Conservation (phyloP, 2,113 vertebrate species). For the Cyanocitta stelleri region DNA sequence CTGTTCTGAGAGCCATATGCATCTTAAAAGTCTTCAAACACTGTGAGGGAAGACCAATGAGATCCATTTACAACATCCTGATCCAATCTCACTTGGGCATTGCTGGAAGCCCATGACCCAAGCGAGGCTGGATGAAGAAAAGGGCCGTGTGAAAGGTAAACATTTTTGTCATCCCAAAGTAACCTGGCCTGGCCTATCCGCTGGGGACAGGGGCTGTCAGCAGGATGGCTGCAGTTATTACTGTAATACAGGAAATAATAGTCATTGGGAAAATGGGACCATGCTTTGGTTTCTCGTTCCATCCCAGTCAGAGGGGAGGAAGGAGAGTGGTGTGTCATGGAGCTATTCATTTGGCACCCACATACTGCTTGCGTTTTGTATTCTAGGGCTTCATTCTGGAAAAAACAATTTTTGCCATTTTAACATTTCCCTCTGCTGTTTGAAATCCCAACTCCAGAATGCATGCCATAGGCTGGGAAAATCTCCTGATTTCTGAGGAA, state of each 20-base stretch:
- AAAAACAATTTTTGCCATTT: neutral
- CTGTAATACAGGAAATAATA: neutral
- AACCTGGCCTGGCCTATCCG: accelerated
- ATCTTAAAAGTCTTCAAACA: neutral
- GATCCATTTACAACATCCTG: neutral
- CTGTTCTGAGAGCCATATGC: neutral
- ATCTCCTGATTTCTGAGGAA: neutral
- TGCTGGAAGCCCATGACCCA: neutral
- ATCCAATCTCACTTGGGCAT: neutral
- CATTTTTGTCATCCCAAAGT: neutral
- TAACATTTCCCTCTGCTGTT: neutral
- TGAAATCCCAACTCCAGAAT: neutral
- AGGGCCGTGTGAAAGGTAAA: neutral
- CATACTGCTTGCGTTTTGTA: accelerated
- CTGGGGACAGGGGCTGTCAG: neutral
- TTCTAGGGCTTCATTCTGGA: neutral
- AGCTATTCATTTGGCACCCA: neutral
- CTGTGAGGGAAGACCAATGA: neutral
- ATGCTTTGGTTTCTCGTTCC: neutral
- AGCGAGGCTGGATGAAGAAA: neutral
- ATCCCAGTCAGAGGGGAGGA: neutral
- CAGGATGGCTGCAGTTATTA: neutral
- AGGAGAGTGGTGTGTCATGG: neutral
- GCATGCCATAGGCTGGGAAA: neutral
- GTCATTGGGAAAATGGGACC: neutral